Evolutionary conservation across 2,888 invertebrate genomes (phyloP).

Genomic region (Oscheius sp.): DNA sequence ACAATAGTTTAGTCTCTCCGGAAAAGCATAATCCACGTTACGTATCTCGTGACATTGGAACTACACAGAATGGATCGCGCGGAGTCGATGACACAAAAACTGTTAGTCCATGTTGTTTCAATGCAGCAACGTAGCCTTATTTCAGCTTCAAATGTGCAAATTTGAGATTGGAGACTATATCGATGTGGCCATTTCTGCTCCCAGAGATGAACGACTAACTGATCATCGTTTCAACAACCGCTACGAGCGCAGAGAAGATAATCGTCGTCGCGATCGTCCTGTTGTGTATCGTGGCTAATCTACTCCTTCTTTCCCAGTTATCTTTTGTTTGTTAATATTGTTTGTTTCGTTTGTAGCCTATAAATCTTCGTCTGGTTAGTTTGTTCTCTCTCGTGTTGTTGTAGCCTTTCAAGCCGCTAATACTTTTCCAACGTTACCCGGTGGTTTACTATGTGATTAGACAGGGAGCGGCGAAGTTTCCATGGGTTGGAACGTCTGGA

Average conservation of each 20-base stretch:
- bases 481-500: too few species aligned
- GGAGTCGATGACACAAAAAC: constrained; percentile 95
- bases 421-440: too few species aligned
- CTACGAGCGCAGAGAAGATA: neutral
- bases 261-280: constrained; percentile 5
- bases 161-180: constrained; percentile 96
- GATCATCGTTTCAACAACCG: neutral
- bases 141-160: constrained; percentile 79
- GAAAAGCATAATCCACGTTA: constrained; percentile 81
- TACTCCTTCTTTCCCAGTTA: neutral
- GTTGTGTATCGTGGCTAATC: constrained; percentile 7
- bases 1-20: constrained; percentile 61
- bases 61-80: constrained; percentile 89
- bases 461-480: too few species aligned
- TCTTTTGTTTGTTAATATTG: neutral
- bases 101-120: constrained; percentile 31
- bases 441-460: too few species aligned
- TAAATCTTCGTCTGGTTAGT: too few species aligned
- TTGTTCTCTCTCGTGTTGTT: too few species aligned
- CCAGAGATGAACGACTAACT: constrained; percentile 52
- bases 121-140: neutral
- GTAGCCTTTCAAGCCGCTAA: too few species aligned
- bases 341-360: neutral
- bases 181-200: constrained; percentile 87
- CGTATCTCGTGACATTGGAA: constrained; percentile 91